Base-by-base conservation (phyloP, 2,113 vertebrate species). In the Romanogobio albipinnatus region DNA sequence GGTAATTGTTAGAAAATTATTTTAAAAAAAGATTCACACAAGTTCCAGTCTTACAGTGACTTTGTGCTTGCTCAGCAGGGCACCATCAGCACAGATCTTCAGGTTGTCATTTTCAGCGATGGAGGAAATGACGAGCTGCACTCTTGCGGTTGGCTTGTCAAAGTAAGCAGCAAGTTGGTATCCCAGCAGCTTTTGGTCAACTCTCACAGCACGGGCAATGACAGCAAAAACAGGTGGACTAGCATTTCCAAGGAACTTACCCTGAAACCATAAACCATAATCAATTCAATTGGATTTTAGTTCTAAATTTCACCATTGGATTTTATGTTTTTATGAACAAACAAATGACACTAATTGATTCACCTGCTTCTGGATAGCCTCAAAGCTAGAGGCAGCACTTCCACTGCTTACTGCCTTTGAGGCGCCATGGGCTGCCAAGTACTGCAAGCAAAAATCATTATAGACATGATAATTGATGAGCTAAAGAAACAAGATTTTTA, bases 11-110 rank as follows among this genome's bases (percentile, higher is more conserved):
- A 8, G 7, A 45, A 45, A 45, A 9, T 45, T 45, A 45, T 45
- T 45, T 1, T 2, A 45, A 45, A 45, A 45, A 39, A 39, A 39
- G 36, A 39, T 39, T 39, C 2, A 51, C 13, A 24, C 13, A 47
- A 56, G 17, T 70, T 82, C 19, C 3, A 39, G 2, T 77, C 92
- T 94, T 94, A 97, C 96, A 93, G 17, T 87, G 47, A 93, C 76
- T 90, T 96, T 96, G 89, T 96, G 92, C 78, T 86, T 1, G 87
- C 93, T 96, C 82, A 93, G 86, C 56, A 95, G 8, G 45, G 90
- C 85, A 68, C 94, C 94, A 87, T 96, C 95, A 83, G 92, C 92
- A 88, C 94, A 96, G 36, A 95, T 4, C 85, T 92, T 94, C 95
- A 94, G 96, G 74, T 93, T 95, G 91, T 92, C 90, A 17, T 91